Evolutionary conservation across 2,888 invertebrate genomes (phyloP).

Genomic region (Sepiola atlantica): DNA sequence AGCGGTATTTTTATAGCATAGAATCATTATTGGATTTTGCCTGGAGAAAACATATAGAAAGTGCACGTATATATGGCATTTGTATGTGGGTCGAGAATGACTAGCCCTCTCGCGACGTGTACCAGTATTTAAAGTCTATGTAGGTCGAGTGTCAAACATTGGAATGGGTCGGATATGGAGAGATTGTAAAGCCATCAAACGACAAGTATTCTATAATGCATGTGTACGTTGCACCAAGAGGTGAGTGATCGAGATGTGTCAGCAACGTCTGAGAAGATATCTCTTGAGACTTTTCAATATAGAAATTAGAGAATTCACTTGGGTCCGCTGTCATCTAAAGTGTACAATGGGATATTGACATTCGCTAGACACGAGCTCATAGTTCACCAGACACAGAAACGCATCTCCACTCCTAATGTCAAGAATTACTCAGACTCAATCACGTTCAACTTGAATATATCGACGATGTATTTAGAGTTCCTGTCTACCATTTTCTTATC

Average conservation of each 20-base stretch:
- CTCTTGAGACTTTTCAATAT: constrained; percentile 32
- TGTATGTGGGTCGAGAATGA: not conserved
- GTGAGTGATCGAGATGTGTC: not conserved
- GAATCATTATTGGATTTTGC: too few species aligned
- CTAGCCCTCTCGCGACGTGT: not conserved
- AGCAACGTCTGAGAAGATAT: not conserved
- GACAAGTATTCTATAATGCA: not conserved
- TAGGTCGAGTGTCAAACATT: not conserved
- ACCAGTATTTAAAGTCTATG: not conserved
- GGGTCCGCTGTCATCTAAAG: not conserved
- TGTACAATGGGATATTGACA: not conserved
- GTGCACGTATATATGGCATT: not conserved
- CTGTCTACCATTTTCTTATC: not conserved
- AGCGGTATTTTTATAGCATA: too few species aligned
- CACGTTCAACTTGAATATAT: not conserved
- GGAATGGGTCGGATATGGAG: not conserved
- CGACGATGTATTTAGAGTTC: not conserved
- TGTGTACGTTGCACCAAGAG: not conserved
- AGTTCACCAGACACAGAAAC: not conserved
- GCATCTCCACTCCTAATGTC: not conserved
- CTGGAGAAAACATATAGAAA: not conserved
- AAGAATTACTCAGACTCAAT: not conserved
- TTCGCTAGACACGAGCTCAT: not conserved
- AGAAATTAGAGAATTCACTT: constrained; percentile 18
- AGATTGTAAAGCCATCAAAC: not conserved